Evolutionary conservation across 1,140 invertebrate genomes (phyloP), one percentile per base, ranked within the genome.

Genomic region (Teleogryllus occipitalis): DNA sequence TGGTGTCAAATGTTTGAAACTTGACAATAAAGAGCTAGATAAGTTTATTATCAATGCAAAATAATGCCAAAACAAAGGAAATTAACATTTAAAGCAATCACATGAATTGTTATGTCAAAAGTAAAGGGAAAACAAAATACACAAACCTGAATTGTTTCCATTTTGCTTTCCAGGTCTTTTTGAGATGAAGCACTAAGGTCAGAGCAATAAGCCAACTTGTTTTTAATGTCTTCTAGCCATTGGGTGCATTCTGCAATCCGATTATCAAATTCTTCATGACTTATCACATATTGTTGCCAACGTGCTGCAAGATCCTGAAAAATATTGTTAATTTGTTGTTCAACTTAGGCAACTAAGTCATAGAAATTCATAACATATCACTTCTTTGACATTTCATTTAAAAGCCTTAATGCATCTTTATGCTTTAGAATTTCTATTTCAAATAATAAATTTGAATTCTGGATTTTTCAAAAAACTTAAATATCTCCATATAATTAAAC

Each of bases 231-330:
- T 79, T 92, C 91, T n/a, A 98, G 87, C 95, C 96, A 97, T 47
- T 91, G 89, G 8, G 89, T 90, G 82, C 94, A 96, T 83, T 96
- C 93, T 0, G 91, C 88, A 8, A 96, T 88, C 81, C 93, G 91
- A 81, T 91, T 92, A 22, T 95, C 91, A 84, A 97, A 97, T 81
- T 96, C 93, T 87, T 97, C 93, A 85, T 98, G 96, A 72, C 92
- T 93, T 54, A 90, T 91, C 0, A 97, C 96, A 86, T 97, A 97
- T 82, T 95, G 93, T 82, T 97, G 94, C 97, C 97, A 98, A 80
- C 94, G 92, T 75, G 91, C 90, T 76, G 95, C 94, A 22, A 97
- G 85, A 84, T 98, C 96, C 87, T 89, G 81, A 8, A 83, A 81
- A 77, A 47, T 73, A 49, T 39, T 39, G 27, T 39, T 39, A 39